phyloP scores from a whole-genome alignment of 1,140 invertebrate genomes.

The Kradibia gibbosae region DNA sequence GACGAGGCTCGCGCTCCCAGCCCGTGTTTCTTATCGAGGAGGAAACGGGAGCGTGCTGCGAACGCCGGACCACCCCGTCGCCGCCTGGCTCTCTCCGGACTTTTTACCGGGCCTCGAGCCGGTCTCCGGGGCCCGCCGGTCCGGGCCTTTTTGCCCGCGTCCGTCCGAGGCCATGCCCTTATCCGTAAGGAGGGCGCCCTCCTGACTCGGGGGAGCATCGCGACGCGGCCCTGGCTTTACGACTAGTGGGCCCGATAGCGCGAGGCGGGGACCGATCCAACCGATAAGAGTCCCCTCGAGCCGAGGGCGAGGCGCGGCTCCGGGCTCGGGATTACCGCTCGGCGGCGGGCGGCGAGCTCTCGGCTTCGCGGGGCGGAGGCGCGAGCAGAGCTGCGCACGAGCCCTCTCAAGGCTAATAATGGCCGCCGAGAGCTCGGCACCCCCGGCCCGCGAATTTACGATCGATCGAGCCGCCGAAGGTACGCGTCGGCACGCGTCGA shows the following conservation, averaged over 20 bases:
- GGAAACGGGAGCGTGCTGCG: constrained; percentile 41
- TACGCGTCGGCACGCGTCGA: not conserved
- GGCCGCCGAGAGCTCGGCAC: not conserved
- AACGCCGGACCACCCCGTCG: constrained; percentile 24
- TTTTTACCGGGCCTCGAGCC: too few relatives aligned
- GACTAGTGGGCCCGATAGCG: too few relatives aligned
- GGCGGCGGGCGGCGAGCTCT: too few relatives aligned
- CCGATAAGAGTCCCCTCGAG: not conserved
- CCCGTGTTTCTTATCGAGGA: constrained; percentile 68
- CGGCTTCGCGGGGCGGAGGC: too few relatives aligned
- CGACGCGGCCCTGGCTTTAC: too few relatives aligned
- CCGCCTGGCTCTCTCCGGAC: not conserved
- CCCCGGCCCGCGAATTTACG: not conserved
- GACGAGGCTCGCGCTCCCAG: constrained; percentile 61
- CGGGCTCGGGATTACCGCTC: too few relatives aligned
- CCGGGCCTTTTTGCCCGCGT: not conserved
- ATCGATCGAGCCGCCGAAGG: constrained; percentile 5
- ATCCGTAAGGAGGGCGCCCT: too few relatives aligned
- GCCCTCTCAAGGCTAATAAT: not conserved
- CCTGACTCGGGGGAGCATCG: too few relatives aligned
- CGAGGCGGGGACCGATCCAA: not conserved
- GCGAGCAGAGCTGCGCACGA: not conserved
- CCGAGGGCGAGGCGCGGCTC: too few relatives aligned
- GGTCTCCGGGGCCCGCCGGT: not conserved
- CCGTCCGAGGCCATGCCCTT: not conserved